These are phyloP conservation scores for Ditylenchus weischeri DNA, from an alignment of 2,888 invertebrate species.

Conservation along the genomic window DNA sequence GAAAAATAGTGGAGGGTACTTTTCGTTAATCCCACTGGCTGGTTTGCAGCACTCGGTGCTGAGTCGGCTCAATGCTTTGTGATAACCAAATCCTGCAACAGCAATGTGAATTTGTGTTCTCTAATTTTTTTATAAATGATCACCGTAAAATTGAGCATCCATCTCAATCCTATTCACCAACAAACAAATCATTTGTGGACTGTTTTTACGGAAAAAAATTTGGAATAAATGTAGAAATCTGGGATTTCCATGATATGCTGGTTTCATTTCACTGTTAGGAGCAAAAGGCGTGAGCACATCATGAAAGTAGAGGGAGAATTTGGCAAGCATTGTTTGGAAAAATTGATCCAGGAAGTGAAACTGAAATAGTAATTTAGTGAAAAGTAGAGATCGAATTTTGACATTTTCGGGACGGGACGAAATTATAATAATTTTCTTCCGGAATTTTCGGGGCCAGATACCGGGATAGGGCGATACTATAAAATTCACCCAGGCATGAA, in stretches of 20 bases:
- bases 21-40: conserved; percentile 15
- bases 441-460: too few species aligned
- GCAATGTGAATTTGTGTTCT: too few species aligned
- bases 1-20: conserved; percentile 14
- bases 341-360: conserved; percentile 37
- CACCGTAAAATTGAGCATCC: conserved; percentile 30
- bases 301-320: conserved; percentile 38
- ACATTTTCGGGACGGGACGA: too few species aligned
- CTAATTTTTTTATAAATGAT: too few species aligned
- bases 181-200: conserved; percentile 26
- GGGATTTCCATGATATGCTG: conserved; percentile 11
- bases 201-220: conserved; percentile 26
- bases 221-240: conserved; percentile 30
- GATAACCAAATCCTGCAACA: conserved; percentile 14
- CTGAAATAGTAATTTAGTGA: too few species aligned
- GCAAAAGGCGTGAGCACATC: conserved; percentile 24
- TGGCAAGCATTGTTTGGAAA: conserved; percentile 37
- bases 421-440: too few species aligned
- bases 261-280: conserved; percentile 24
- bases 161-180: conserved; percentile 30
- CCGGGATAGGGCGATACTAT: too few species aligned
- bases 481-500: too few species aligned
- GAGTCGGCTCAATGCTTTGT: conserved; percentile 8
- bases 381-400: too few species aligned
- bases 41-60: conserved; percentile 18